Evolutionary conservation across 2,888 invertebrate genomes (phyloP).

Genomic region (Polyommatus icarus): DNA sequence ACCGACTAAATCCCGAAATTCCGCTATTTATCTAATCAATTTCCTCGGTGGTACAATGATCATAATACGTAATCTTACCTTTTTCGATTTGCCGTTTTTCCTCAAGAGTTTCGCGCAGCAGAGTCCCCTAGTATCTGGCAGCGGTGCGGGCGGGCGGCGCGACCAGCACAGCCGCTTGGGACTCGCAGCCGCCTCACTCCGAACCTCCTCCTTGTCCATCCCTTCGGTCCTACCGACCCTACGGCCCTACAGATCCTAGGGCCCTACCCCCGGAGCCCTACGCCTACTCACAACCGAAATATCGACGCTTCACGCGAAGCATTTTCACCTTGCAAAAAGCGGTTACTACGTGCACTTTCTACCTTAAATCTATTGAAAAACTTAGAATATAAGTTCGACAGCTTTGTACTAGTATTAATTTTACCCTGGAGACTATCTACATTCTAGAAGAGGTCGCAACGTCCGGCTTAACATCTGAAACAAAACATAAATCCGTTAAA

Average conservation of each 20-base stretch:
- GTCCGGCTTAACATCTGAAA: constrained; percentile 78
- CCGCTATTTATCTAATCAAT: too few species aligned
- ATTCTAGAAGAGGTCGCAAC: constrained; percentile 61
- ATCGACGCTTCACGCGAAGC: constrained; percentile 73
- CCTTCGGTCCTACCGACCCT: constrained; percentile 66
- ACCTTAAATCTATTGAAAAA: constrained; percentile 49
- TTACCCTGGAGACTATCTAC: constrained; percentile 54
- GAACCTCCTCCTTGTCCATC: constrained; percentile 68
- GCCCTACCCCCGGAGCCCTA: constrained; percentile 53
- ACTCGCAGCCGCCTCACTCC: constrained; percentile 64
- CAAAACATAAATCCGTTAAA: constrained; percentile 45
- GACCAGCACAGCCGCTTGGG: constrained; percentile 71
- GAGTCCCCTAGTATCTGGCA: constrained; percentile 88
- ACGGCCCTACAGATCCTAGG: constrained; percentile 57
- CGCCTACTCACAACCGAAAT: constrained; percentile 67
- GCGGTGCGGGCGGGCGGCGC: constrained; percentile 71
- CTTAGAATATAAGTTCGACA: constrained; percentile 62
- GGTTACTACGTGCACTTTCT: constrained; percentile 57
- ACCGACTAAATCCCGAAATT: too few species aligned
- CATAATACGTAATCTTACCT: constrained; percentile 73
- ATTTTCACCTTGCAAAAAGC: constrained; percentile 63
- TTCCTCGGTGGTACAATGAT: too few species aligned
- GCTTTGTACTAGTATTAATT: constrained; percentile 65
- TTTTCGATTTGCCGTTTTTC: constrained; percentile 90
- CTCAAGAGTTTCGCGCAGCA: constrained; percentile 90